These are phyloP conservation scores for Trichoplusia ni DNA, from an alignment of 1,140 invertebrate species.

Conservation along the genomic window DNA sequence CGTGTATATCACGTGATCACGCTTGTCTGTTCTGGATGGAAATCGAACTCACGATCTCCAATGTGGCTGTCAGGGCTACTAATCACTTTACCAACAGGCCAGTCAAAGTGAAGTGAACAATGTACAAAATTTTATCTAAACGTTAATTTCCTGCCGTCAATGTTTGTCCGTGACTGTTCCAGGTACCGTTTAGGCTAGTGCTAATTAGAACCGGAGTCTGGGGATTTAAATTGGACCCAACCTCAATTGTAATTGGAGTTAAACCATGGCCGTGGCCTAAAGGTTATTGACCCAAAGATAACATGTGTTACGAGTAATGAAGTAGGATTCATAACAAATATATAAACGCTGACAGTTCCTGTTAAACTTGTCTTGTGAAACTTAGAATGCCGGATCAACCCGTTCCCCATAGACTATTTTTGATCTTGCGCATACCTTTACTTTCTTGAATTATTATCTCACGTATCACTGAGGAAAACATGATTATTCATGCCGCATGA, in stretches of 20 bases:
- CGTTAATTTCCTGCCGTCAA: neutral
- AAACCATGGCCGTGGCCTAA: too few relatives aligned
- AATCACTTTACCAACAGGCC: too few relatives aligned
- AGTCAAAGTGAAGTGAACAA: too few relatives aligned
- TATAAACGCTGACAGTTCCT: neutral
- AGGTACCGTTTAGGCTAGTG: neutral
- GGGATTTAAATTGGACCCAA: too few relatives aligned
- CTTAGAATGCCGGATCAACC: neutral
- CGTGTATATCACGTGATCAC: too few relatives aligned
- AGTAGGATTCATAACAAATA: neutral
- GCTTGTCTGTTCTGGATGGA: too few relatives aligned
- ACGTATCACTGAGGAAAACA: neutral
- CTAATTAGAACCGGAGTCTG: neutral
- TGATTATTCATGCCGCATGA: too few relatives aligned
- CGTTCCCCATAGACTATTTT: neutral
- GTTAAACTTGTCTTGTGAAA: neutral
- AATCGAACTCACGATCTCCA: neutral
- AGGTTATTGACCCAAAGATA: conserved; percentile 5
- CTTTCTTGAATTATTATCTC: neutral
- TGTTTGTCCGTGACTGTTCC: neutral
- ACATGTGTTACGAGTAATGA: neutral
- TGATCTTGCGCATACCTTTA: neutral
- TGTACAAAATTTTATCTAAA: neutral
- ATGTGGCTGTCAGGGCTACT: neutral
- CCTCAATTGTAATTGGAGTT: too few relatives aligned